Conservation (phyloP, 2,113 vertebrate species). For the Edolisoma coerulescens region DNA sequence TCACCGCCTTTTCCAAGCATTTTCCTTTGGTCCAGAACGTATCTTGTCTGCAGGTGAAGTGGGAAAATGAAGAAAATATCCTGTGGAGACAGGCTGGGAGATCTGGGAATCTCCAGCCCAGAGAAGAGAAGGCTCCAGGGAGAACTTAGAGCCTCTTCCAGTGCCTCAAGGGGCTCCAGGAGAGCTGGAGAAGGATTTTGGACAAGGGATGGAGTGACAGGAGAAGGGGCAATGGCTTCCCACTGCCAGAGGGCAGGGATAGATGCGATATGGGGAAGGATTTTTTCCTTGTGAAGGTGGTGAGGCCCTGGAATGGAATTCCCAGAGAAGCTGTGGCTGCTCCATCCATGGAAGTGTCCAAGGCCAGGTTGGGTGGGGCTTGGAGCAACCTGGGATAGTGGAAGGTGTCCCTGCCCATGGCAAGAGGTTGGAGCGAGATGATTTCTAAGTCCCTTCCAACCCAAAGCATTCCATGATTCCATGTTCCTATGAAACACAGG, state of each 20-base stretch:
- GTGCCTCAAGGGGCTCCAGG: not conserved
- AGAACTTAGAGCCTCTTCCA: not conserved
- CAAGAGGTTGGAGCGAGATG: accelerated
- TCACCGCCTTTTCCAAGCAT: accelerated
- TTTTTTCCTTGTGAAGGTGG: not conserved
- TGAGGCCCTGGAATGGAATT: not conserved
- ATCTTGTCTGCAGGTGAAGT: not conserved
- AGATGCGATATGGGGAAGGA: not conserved
- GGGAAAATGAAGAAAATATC: not conserved
- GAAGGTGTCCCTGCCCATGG: not conserved
- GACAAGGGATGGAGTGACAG: not conserved
- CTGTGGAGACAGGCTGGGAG: not conserved
- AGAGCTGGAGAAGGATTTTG: not conserved
- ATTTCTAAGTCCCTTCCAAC: not conserved
- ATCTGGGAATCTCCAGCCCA: not conserved
- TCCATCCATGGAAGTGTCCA: not conserved
- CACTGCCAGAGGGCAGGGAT: not conserved
- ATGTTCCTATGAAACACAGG: not conserved
- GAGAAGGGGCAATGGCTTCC: not conserved
- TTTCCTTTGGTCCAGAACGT: not conserved
- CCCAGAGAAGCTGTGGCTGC: not conserved
- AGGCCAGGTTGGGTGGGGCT: accelerated
- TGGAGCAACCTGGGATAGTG: not conserved
- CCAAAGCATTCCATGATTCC: not conserved
- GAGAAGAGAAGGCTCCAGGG: not conserved